Evolutionary conservation across 2,797 vertebrate genomes (phyloP), one percentile per base, ranked within the genome.

Genomic region (Silurus aristotelis): DNA sequence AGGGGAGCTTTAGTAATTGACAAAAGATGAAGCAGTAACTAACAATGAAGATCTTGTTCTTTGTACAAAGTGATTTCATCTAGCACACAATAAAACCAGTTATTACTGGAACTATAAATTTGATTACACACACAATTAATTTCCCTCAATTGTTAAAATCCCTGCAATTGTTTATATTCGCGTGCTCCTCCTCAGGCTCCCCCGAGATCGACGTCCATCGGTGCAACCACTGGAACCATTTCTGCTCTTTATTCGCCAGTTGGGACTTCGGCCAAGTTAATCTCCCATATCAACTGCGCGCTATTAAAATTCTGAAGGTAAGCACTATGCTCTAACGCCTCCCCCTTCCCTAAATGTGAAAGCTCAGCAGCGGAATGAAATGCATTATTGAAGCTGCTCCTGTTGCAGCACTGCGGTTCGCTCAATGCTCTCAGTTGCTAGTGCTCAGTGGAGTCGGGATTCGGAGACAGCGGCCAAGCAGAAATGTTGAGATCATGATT

Each of bases 251-350:
- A 68, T 71, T 72, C 22, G 48, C n/a, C 66, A 66, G 58, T 64
- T 46, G 46, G 85, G 85, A 86, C 17, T 56, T 68, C n/a, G 14
- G 31, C 71, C 20, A 52, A 82, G 20, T 75, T 63, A 76, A 70
- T 73, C 79, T 76, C 9, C 25, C 70, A 46, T 27, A 63, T 72
- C 58, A 72, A 25, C 27, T 25, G 38, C 1, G 25, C 9, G 17
- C 10, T 58, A 82, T 43, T 66, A 46, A 81, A 61, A 85, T 85
- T 58, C n/a, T 68, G 19, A 56, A 56, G 63, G 71, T 75, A 82
- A 67, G 70, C 38, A 38, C 38, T 43, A 58, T 70, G 80, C 80
- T 22, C 13, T 0, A 31, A 56, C 38, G n/a, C 70, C 5, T 20
- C 70, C 81, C 82, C n/a, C 56, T 27, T 12, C 27, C 9, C 2